These are phyloP conservation scores for Balaeniceps rex DNA, from an alignment of 2,113 vertebrate species.

Conservation along the genomic window DNA sequence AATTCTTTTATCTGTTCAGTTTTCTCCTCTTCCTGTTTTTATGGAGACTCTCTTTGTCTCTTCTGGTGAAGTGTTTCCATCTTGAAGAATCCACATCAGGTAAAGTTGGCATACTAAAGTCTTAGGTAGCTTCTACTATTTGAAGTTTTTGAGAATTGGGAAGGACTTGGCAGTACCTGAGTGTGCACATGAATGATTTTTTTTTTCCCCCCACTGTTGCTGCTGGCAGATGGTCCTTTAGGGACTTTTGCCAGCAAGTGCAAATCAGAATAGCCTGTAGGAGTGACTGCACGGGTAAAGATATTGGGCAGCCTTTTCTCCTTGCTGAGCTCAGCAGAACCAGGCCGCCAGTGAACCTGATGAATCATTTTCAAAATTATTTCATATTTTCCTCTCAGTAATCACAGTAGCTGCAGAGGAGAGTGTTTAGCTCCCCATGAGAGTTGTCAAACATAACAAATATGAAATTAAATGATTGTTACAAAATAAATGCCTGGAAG, in stretches of 20 bases:
- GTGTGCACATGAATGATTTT: neutral
- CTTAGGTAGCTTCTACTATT: neutral
- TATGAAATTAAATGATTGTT: neutral
- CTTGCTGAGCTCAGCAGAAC: conserved; percentile 20
- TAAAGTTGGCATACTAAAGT: neutral
- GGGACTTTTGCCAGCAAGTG: conserved; percentile 10
- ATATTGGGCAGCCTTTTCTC: neutral
- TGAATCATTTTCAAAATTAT: neutral
- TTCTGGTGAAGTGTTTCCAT: neutral
- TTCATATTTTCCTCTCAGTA: neutral
- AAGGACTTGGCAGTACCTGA: neutral
- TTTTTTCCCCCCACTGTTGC: neutral
- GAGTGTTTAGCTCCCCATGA: neutral
- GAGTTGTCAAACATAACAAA: neutral
- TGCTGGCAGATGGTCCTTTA: conserved; percentile 22
- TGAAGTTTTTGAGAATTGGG: neutral
- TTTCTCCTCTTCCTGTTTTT: neutral
- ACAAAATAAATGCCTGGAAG: neutral
- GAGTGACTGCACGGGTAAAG: neutral
- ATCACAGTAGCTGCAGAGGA: neutral
- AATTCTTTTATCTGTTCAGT: neutral
- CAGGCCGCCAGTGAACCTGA: neutral
- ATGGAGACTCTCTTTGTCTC: neutral
- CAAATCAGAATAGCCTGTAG: neutral
- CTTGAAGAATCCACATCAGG: neutral